Evolutionary conservation across 2,888 invertebrate genomes (phyloP).

Genomic region (Limnephilus lunatus): DNA sequence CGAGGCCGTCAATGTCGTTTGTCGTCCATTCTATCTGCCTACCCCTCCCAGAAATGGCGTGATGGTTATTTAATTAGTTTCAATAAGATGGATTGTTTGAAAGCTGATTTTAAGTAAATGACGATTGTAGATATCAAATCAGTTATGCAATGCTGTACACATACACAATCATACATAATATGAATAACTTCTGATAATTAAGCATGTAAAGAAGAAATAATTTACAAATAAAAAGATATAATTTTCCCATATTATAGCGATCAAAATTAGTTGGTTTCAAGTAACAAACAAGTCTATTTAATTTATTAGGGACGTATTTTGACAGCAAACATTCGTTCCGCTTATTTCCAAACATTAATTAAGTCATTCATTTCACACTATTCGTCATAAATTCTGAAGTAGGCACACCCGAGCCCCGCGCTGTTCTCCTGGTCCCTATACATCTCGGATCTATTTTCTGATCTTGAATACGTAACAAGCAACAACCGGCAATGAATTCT

Average conservation of each 20-base stretch:
- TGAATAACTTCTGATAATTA: background rate
- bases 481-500: background rate
- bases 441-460: background rate
- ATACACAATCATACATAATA: background rate
- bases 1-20: too few relatives aligned
- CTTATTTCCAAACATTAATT: conserved; percentile 18
- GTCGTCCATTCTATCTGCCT: too few relatives aligned
- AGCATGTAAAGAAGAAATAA: background rate
- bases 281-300: background rate
- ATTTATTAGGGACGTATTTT: background rate
- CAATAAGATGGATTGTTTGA: background rate
- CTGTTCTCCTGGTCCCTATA: background rate
- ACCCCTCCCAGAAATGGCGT: too few relatives aligned
- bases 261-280: background rate
- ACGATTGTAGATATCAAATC: background rate
- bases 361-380: conserved; percentile 14
- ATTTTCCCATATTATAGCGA: background rate
- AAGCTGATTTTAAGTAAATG: background rate
- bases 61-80: background rate
- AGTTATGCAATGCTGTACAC: background rate
- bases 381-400: conserved; percentile 6
- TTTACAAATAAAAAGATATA: background rate
- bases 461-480: background rate
- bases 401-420: background rate
- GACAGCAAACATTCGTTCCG: conserved; percentile 12